Percentiles rank a stretch among this genome's conserved stretches.
phyloP scores from a whole-genome alignment of 2,113 vertebrate genomes.

The Ranitomeya variabilis region DNA sequence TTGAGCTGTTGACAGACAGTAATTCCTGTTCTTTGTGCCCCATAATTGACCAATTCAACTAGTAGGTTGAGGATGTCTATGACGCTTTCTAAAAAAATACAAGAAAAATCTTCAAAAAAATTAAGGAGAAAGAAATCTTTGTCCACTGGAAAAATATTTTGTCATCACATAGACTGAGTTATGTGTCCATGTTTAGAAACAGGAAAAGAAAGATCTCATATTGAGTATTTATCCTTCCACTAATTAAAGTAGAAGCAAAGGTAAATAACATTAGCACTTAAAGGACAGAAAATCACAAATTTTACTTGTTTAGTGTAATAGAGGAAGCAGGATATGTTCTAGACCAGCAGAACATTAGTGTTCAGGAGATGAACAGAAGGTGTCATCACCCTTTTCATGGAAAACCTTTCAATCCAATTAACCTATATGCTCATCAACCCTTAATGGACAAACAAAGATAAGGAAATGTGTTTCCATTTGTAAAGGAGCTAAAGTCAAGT shows the following conservation, averaged over 20 bases:
- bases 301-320: neutral
- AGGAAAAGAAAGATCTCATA: neutral
- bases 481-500: conserved; percentile 20
- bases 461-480: conserved; percentile 50
- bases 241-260: neutral
- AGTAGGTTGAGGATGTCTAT: no score
- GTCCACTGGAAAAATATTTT: no score
- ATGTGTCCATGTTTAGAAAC: no score
- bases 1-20: no score
- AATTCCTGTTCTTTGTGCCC: no score
- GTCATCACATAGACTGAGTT: no score
- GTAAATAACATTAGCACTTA: neutral
- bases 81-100: no score
- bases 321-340: conserved; percentile 7
- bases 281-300: neutral
- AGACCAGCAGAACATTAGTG: conserved; percentile 21
- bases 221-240: neutral
- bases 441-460: conserved; percentile 38
- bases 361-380: neutral
- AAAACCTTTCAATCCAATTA: conserved; percentile 30
- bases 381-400: conserved; percentile 11
- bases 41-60: no score
- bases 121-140: no score
- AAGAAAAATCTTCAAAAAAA: no score
- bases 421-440: conserved; percentile 35